Base-by-base conservation (phyloP, 2,113 vertebrate genomes). In the Isurus oxyrinchus region DNA sequence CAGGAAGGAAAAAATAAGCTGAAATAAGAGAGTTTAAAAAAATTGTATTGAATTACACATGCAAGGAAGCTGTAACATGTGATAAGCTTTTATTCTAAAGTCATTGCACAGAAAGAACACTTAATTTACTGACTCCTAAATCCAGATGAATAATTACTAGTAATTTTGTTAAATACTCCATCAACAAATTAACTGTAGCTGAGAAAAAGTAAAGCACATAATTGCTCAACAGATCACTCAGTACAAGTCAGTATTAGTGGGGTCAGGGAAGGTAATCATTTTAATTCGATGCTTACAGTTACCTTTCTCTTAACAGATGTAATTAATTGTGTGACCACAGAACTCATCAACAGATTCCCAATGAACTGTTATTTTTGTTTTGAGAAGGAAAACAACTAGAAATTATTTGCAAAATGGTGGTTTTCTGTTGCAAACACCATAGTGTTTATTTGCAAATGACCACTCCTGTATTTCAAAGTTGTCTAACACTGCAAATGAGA, bases 131-230 rank as follows among this genome's bases (percentile, higher is more conserved):
- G 94, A 67, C 31, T 76, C 67, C 94, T 72, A 27, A 35, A 55
- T 95, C 44, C 25, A 95, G 66, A 72, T 95, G 67, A 95, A 95
- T 95, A 95, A 95, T 95, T 95, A 95, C 94, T 95, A 31, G 44
- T 95, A 72, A 95, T 95, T 95, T 95, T 95, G 66, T 76, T 72
- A 95, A 95, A 95, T 72, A 95, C 67, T 95, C 94, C 67, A 95
- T 95, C 94, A 72, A 76, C 40, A 55, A 95, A 95, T 95, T 95
- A 95, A 95, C 94, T 72, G 94, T 25, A 55, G 55, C 44, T 72
- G 94, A 95, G 94, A 55, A 69, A 95, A 95, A 63, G 66, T 72
- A 95, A 95, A 95, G 94, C 94, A 95, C 67, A 95, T 95, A 95
- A 95, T 95, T 95, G 67, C 67, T 19, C 44, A 72, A 95, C 94